Percentiles rank a stretch among this genome's conserved stretches.
phyloP scores from a whole-genome alignment of 1,140 invertebrate genomes.

The Centruroides sculpturatus region DNA sequence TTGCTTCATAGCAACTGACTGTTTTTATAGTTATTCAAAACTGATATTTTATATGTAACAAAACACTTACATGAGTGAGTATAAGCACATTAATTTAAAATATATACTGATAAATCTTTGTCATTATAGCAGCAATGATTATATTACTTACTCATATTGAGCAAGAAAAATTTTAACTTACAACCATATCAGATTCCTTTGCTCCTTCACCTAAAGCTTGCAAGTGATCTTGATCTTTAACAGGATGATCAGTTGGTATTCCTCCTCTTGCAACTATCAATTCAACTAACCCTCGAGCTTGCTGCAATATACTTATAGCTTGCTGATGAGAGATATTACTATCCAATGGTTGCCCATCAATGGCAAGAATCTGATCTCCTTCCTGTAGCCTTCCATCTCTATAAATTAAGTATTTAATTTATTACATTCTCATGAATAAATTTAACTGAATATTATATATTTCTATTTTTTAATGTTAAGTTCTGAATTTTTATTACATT shows the following conservation, averaged over 20 bases:
- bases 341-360: constrained; percentile 64
- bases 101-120: too few species aligned
- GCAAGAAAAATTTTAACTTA: constrained; percentile 25
- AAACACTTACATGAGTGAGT: too few species aligned
- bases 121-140: too few species aligned
- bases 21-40: too few species aligned
- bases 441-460: too few species aligned
- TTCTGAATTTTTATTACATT: too few species aligned
- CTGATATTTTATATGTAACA: too few species aligned
- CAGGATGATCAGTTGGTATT: constrained; percentile 1
- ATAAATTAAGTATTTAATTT: constrained; percentile 25
- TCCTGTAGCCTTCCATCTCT: constrained; percentile 60
- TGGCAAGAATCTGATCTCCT: constrained; percentile 76
- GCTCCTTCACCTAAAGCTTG: constrained; percentile 44
- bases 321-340: constrained; percentile 73
- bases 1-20: too few species aligned
- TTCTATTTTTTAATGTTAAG: too few species aligned
- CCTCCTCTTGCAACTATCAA: constrained; percentile 47
- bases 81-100: too few species aligned
- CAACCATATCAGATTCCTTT: constrained; percentile 51
- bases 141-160: too few species aligned
- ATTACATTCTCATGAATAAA: too few species aligned
- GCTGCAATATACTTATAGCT: constrained; percentile 65
- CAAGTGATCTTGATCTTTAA: background rate
- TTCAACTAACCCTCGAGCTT: constrained; percentile 56